Evolutionary conservation across 2,888 invertebrate species (phyloP), one percentile per base, ranked within the genome.

Genomic region (Parnassius apollo): DNA sequence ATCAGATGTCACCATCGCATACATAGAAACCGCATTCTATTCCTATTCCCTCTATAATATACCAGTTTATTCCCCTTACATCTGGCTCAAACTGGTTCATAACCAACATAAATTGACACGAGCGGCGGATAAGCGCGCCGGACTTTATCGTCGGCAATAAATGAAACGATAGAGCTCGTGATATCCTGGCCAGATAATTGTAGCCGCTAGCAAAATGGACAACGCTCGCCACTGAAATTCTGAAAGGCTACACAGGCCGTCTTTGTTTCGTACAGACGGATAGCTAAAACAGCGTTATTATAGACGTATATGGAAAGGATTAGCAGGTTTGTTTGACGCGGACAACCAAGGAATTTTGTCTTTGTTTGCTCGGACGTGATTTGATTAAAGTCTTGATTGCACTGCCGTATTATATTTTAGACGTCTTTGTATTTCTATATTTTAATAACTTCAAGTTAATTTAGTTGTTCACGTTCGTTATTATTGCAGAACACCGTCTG

Each of bases 1-100:
- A 84, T 86, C 84, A 84, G 76, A 86, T 82, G 83, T 87, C 86
- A 80, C 80, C 77, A 75, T 55, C 51, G 84, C 78, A 81, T 80
- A 82, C 81, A 80, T 77, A 81, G 79, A 85, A 86, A 88, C 88
- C 88, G 67, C 87, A 87, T 84, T 83, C 85, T 81, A 81, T 78
- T 85, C 77, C 83, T 79, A 86, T 83, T 78, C 49, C 49, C 18
- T 49, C 49, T 12, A 49, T 49, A 49, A 83, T 85, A 84, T 83
- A 83, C 83, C 80, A 77, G 80, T 75, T 79, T 78, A 81, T 78
- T 83, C 81, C 81, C 80, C 75, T 84, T 82, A 81, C 79, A 83
- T 80, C 80, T 80, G 78, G 81, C 77, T 80, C 74, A 70, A 76
- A 73, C 77, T 54, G 68, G 72, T 76, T 71, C 66, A 58, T 62